phyloP scores from a whole-genome alignment of 2,113 vertebrate species.

The Apteryx owenii region DNA sequence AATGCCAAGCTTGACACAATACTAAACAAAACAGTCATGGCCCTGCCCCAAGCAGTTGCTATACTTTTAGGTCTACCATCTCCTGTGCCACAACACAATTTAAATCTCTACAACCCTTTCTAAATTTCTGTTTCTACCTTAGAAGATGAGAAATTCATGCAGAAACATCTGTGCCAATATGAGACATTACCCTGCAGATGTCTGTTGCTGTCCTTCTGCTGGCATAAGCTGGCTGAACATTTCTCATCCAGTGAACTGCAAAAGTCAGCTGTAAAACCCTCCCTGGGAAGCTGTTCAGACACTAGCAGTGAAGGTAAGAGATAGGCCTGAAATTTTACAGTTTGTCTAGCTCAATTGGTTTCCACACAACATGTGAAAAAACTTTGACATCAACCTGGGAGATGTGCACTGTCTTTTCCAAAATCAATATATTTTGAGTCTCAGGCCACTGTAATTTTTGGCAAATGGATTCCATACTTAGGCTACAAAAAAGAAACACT shows the following conservation, averaged over 20 bases:
- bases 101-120: not conserved
- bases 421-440: not conserved
- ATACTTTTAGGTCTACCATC: not conserved
- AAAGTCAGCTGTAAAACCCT: not conserved
- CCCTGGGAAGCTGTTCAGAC: not conserved
- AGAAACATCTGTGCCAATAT: not conserved
- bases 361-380: not conserved
- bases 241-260: not conserved
- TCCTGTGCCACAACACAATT: not conserved
- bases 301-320: not conserved
- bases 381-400: not conserved
- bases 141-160: not conserved
- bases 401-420: not conserved
- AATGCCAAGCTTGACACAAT: not conserved
- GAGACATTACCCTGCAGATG: not conserved
- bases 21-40: not conserved
- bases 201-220: not conserved
- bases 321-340: not conserved
- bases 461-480: not conserved
- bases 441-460: not conserved
- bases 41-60: not conserved
- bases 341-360: not conserved
- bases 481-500: not conserved
- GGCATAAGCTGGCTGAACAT: not conserved
- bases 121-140: not conserved